A percentile compares a stretch with the other conserved stretches of the same genome.
phyloP scores from a whole-genome alignment of 2,113 vertebrate species.

The Thamnophis sirtalis region DNA sequence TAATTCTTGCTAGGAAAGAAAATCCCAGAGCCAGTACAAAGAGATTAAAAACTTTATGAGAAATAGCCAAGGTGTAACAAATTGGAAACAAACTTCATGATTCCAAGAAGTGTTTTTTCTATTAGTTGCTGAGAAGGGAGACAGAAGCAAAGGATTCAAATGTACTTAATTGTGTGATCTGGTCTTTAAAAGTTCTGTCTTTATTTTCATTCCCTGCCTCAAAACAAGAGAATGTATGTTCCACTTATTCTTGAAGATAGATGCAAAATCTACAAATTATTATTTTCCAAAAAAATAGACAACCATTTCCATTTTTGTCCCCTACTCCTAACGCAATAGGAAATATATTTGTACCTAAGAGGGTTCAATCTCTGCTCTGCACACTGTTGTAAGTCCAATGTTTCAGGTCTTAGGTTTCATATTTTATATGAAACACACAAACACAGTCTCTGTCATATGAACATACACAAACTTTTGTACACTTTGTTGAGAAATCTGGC shows the following conservation, averaged over 20 bases:
- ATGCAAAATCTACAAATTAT: neutral
- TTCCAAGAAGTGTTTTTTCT: neutral
- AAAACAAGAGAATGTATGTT: neutral
- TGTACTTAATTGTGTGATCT: neutral
- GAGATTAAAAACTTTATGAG: neutral
- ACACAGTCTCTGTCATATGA: neutral
- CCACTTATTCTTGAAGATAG: neutral
- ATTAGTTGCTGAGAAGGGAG: neutral
- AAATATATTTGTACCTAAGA: neutral
- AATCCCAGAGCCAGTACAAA: neutral
- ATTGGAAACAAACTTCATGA: neutral
- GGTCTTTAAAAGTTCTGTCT: neutral
- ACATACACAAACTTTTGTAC: neutral
- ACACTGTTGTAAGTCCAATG: neutral
- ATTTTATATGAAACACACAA: neutral
- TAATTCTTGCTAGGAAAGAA: neutral
- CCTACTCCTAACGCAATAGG: neutral
- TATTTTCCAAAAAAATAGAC: neutral
- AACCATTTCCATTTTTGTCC: neutral
- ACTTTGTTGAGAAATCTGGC: neutral
- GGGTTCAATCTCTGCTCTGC: neutral
- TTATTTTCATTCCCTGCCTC: neutral
- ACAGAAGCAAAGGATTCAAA: neutral
- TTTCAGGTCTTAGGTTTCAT: neutral
- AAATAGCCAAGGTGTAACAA: neutral